phyloP scores from a whole-genome alignment of 2,888 invertebrate species.

The Cephus nigrinus region DNA sequence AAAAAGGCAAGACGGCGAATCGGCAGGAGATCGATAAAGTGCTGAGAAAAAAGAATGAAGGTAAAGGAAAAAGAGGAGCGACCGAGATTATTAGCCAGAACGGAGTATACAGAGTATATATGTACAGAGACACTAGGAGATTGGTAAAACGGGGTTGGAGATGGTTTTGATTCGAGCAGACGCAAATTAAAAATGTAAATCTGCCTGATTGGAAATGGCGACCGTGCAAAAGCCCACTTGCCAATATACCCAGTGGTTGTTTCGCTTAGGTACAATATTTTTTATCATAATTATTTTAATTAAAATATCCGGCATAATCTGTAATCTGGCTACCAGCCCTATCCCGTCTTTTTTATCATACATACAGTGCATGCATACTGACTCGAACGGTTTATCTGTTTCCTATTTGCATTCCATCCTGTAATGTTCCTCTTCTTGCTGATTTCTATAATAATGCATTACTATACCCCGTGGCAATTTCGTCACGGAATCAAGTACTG shows the following conservation, averaged over 20 bases:
- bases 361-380: too few species aligned
- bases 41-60: neutral
- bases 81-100: too few species aligned
- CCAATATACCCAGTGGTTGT: neutral
- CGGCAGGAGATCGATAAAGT: too few species aligned
- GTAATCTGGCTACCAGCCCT: neutral
- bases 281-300: conserved; percentile 31
- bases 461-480: too few species aligned
- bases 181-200: conserved; percentile 55
- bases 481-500: too few species aligned
- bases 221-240: conserved; percentile 18
- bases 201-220: conserved; percentile 48
- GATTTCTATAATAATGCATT: too few species aligned
- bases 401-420: too few species aligned
- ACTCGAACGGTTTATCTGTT: too few species aligned
- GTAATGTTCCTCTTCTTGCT: too few species aligned
- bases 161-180: neutral
- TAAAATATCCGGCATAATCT: neutral
- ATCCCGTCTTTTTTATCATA: neutral
- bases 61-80: neutral
- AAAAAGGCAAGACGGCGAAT: conserved; percentile 39
- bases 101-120: conserved; percentile 1
- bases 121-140: too few species aligned
- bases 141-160: neutral
- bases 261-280: conserved; percentile 11